Conservation (phyloP, 2,888 invertebrate genomes). For the Nyleta sp. region DNA sequence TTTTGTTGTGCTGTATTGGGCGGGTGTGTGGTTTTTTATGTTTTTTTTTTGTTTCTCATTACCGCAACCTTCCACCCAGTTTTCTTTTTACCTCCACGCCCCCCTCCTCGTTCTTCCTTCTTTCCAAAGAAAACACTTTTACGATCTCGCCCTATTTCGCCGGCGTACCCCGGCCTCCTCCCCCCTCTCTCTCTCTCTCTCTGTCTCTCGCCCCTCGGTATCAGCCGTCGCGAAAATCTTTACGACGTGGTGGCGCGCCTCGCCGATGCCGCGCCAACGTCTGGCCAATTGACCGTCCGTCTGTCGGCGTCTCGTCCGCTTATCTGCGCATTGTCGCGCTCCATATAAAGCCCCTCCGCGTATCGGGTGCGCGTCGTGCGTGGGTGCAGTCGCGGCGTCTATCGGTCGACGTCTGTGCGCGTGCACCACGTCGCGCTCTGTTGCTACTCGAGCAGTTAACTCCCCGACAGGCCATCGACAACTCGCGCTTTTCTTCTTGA, state of each 20-base stretch:
- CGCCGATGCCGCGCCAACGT: slow-evolving; percentile 58
- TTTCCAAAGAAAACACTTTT: no score
- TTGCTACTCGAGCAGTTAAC: slow-evolving; percentile 65
- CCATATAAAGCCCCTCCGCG: slow-evolving; percentile 64
- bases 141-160: slow-evolving; percentile 57
- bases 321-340: slow-evolving; percentile 65
- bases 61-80: no score
- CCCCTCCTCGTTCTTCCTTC: no score
- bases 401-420: slow-evolving; percentile 63
- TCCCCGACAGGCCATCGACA: slow-evolving; percentile 64
- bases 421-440: slow-evolving; percentile 65
- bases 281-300: slow-evolving; percentile 58
- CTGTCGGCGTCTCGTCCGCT: slow-evolving; percentile 57
- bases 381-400: slow-evolving; percentile 61
- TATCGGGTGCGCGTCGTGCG: slow-evolving; percentile 54
- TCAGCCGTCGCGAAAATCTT: slow-evolving; percentile 48
- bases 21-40: no score
- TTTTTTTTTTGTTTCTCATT: no score
- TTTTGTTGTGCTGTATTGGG: no score
- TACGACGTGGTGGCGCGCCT: slow-evolving; percentile 50
- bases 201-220: no score
- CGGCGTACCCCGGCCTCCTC: slow-evolving; percentile 25
- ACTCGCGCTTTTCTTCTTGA: slow-evolving; percentile 54
- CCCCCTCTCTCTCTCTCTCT: slow-evolving; percentile 7
- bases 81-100: no score